These are phyloP conservation scores for Shinisaurus crocodilurus DNA, from an alignment of 2,113 vertebrate genomes.

Conservation along the genomic window DNA sequence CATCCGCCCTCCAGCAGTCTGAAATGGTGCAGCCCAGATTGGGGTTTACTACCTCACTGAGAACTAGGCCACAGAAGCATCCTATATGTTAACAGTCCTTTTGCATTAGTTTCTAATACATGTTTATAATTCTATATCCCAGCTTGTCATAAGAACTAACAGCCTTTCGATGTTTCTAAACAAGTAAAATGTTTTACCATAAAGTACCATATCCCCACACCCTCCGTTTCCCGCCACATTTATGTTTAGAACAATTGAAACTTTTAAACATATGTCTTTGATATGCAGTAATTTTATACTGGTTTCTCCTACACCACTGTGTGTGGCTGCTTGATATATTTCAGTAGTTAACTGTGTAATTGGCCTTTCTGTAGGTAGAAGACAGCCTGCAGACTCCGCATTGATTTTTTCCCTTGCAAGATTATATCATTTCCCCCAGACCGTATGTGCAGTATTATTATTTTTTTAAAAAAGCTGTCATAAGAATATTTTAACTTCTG, in stretches of 20 bases:
- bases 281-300: constrained; percentile 1
- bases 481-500: constrained; percentile 17
- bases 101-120: constrained; percentile 57
- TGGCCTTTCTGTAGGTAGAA: constrained; percentile 43
- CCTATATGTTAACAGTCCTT: constrained; percentile 52
- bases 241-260: constrained; percentile 15
- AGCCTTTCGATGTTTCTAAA: constrained; percentile 29
- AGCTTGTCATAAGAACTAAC: constrained; percentile 41
- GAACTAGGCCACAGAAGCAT: constrained; percentile 24
- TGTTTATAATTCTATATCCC: constrained; percentile 49
- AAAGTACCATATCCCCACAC: constrained; percentile 13
- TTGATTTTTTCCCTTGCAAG: constrained; percentile 29
- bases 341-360: constrained; percentile 35
- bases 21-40: neutral
- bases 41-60: neutral
- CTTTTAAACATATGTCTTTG: neutral
- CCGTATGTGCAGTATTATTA: constrained; percentile 14
- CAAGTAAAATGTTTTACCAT: constrained; percentile 12
- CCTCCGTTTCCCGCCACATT: constrained; percentile 7
- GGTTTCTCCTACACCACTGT: constrained; percentile 31
- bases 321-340: constrained; percentile 37
- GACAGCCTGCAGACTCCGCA: constrained; percentile 31
- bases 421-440: constrained; percentile 26
- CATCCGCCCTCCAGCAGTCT: neutral
- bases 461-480: neutral